Percentiles rank a stretch among this genome's conserved stretches.
phyloP scores from a whole-genome alignment of 1,140 invertebrate species.

The Cydia pomonella region DNA sequence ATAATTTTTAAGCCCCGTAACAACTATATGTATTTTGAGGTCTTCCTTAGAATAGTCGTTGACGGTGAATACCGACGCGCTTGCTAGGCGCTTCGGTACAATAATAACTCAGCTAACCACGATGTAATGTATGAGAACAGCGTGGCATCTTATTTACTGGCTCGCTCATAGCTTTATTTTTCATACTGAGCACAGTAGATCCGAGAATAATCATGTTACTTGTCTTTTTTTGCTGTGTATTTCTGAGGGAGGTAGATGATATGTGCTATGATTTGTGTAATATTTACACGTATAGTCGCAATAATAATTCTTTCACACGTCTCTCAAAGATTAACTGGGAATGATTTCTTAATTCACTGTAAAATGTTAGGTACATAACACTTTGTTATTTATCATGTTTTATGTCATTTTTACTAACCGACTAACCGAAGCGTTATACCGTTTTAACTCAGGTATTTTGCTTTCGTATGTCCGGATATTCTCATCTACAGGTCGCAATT shows the following conservation, averaged over 20 bases:
- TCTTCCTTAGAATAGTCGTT: background rate
- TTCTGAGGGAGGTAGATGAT: background rate
- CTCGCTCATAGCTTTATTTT: conserved; percentile 12
- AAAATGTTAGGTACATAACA: no score
- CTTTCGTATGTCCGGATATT: no score
- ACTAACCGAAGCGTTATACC: no score
- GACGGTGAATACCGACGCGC: background rate
- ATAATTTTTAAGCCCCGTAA: background rate
- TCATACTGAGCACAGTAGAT: conserved; percentile 18
- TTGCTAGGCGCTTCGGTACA: no score
- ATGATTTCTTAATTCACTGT: no score
- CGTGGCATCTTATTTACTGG: conserved; percentile 11
- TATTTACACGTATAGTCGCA: background rate
- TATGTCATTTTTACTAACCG: no score
- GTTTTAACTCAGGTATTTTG: no score
- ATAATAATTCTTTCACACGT: background rate
- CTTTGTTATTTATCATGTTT: no score
- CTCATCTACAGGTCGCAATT: no score
- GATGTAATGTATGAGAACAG: conserved; percentile 21
- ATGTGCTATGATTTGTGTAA: background rate
- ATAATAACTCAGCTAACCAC: conserved; percentile 11
- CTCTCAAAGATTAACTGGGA: no score
- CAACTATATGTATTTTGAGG: background rate
- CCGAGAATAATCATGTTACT: conserved; percentile 16
- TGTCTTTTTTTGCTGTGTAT: background rate